These are phyloP conservation scores for Aspidoscelis tigris DNA, from an alignment of 2,113 vertebrate species.

Conservation along the genomic window DNA sequence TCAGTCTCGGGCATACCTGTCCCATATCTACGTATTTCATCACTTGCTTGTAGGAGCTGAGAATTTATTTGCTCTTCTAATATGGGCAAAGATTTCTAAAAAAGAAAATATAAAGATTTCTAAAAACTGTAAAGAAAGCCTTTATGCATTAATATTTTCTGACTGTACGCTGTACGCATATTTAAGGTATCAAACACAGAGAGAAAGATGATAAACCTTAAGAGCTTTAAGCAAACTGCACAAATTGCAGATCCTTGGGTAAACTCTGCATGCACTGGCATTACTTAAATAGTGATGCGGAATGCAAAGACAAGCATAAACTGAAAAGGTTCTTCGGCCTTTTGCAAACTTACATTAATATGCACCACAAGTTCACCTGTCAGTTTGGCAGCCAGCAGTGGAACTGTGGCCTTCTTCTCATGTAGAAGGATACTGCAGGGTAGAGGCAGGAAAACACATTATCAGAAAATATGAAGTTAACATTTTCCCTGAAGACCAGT, in stretches of 20 bases:
- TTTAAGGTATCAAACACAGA: background rate
- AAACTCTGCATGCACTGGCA: background rate
- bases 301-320: too few species aligned
- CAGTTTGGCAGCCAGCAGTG: constrained; percentile 69
- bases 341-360: constrained; percentile 68
- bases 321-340: too few species aligned
- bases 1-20: constrained; percentile 39
- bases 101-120: background rate
- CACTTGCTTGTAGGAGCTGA: constrained; percentile 17
- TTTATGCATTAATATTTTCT: background rate
- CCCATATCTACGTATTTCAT: constrained; percentile 54
- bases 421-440: constrained; percentile 59
- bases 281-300: too few species aligned
- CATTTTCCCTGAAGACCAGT: background rate
- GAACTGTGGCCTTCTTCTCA: constrained; percentile 69
- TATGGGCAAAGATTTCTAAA: constrained; percentile 70
- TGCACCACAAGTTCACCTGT: constrained; percentile 72
- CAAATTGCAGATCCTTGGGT: too few species aligned
- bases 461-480: background rate
- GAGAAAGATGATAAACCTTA: too few species aligned
- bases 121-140: background rate
- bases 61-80: constrained; percentile 67
- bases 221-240: too few species aligned
- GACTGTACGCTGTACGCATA: background rate
- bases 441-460: background rate